Evolutionary conservation across 2,888 invertebrate species (phyloP).

Genomic region (Metallyticus violacea): DNA sequence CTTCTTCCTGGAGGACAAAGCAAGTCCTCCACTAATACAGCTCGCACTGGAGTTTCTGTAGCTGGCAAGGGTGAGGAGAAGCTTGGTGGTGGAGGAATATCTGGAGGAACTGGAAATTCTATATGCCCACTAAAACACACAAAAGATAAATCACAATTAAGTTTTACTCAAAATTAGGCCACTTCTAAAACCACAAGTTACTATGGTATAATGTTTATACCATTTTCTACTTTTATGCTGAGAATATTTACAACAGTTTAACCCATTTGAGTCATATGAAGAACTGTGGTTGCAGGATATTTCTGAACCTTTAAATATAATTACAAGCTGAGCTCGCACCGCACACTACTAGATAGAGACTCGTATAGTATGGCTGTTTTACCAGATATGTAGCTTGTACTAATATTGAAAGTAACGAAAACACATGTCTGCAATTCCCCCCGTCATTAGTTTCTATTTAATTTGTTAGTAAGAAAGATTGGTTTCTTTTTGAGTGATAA

Average conservation of each 20-base stretch:
- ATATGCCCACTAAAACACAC: background rate
- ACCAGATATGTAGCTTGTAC: too few relatives aligned
- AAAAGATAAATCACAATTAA: background rate
- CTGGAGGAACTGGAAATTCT: conserved; percentile 10
- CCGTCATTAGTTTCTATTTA: too few relatives aligned
- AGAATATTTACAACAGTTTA: background rate
- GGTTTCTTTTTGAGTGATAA: too few relatives aligned
- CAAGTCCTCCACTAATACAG: conserved; percentile 75
- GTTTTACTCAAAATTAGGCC: background rate
- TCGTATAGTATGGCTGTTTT: too few relatives aligned
- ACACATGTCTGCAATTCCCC: too few relatives aligned
- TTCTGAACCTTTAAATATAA: too few relatives aligned
- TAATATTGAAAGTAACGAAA: too few relatives aligned
- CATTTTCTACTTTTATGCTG: background rate
- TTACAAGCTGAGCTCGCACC: too few relatives aligned
- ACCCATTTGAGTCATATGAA: too few relatives aligned
- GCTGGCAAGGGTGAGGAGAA: conserved; percentile 22
- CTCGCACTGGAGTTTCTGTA: background rate
- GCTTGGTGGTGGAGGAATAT: conserved; percentile 24
- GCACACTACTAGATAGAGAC: too few relatives aligned
- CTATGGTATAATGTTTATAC: background rate
- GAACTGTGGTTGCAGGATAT: too few relatives aligned
- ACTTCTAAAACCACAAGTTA: background rate
- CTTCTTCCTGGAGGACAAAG: conserved; percentile 75
- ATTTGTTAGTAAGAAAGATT: too few relatives aligned